Conservation (phyloP, 2,113 vertebrate species). For the Anser brachyrhynchus region DNA sequence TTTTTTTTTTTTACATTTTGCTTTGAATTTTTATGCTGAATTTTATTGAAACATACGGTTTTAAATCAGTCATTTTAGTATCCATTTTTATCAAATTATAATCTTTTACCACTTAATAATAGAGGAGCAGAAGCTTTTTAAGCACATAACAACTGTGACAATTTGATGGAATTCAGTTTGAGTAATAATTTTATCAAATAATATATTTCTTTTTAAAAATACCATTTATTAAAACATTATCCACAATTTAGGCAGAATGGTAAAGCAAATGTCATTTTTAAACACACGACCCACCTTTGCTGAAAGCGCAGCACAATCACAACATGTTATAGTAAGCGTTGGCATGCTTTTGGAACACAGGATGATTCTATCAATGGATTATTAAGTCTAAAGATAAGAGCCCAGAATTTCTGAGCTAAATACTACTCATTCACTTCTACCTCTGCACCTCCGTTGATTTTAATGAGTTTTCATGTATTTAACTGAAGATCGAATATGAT, state of each 20-base stretch:
- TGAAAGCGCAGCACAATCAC: conserved; percentile 45
- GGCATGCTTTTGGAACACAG: conserved; percentile 52
- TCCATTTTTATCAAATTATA: conserved; percentile 78
- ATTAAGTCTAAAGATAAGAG: conserved; percentile 25
- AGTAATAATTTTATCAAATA: conserved; percentile 80
- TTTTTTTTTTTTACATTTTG: conserved; percentile 62
- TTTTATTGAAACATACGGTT: conserved; percentile 71
- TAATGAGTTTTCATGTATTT: background rate
- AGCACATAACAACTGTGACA: conserved; percentile 74
- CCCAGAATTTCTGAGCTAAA: background rate
- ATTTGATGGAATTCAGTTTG: conserved; percentile 76
- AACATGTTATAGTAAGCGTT: conserved; percentile 54
- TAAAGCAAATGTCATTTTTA: conserved; percentile 76
- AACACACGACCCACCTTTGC: conserved; percentile 32
- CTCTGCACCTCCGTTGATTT: background rate
- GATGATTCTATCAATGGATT: conserved; percentile 61
- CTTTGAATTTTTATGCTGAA: conserved; percentile 73
- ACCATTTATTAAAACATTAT: conserved; percentile 76
- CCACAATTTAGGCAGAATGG: conserved; percentile 61
- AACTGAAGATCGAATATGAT: background rate
- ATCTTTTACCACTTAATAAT: conserved; percentile 80
- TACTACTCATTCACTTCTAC: background rate
- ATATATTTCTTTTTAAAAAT: conserved; percentile 75
- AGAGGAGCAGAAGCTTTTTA: conserved; percentile 75
- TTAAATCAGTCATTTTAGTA: conserved; percentile 71